Evolutionary conservation across 2,113 vertebrate species (phyloP).

Genomic region (Conger conger): DNA sequence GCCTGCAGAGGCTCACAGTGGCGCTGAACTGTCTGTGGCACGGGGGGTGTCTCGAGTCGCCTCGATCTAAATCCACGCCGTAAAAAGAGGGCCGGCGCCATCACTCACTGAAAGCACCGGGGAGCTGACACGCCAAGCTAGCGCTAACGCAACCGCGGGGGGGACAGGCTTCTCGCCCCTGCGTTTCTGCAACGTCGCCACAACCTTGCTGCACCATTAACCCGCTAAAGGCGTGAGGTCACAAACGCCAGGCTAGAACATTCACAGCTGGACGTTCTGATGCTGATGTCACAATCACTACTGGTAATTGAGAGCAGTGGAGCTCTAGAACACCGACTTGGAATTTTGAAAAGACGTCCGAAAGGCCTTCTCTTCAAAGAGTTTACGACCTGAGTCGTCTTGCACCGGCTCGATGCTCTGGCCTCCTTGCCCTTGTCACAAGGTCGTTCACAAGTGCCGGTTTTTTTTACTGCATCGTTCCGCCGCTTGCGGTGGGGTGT

Average conservation of each 20-base stretch:
- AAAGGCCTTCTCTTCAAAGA: no score
- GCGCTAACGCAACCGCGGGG: neutral
- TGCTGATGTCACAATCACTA: no score
- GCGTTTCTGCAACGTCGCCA: neutral
- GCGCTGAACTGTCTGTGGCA: neutral
- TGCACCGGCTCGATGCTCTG: neutral
- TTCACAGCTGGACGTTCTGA: no score
- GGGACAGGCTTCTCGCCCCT: neutral
- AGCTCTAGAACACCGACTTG: no score
- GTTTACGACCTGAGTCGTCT: no score
- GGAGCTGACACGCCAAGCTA: neutral
- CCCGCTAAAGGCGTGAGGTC: no score
- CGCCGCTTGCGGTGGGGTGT: neutral
- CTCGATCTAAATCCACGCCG: neutral
- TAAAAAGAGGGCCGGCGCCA: neutral
- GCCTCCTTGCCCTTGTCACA: neutral
- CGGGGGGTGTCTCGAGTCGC: neutral
- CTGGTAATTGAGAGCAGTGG: no score
- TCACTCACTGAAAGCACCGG: neutral
- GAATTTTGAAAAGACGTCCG: no score
- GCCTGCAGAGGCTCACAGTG: neutral
- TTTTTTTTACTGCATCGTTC: neutral
- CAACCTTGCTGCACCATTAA: neutral
- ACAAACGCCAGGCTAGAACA: no score
- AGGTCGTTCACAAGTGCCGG: neutral